phyloP scores from a whole-genome alignment of 2,797 vertebrate genomes.

The Eurystomus glaucurus region DNA sequence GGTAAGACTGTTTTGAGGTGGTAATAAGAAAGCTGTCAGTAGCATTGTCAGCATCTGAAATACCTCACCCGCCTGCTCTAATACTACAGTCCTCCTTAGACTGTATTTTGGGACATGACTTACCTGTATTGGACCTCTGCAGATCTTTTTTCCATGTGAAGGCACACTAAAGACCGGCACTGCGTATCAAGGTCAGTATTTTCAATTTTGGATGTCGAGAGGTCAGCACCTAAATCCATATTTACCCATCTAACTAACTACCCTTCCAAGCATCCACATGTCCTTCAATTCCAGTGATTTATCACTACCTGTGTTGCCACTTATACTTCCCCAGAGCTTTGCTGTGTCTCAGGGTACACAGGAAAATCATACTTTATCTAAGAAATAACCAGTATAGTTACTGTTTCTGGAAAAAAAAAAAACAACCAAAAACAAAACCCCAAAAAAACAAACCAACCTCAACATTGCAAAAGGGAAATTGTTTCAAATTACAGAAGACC shows the following conservation, averaged over 20 bases:
- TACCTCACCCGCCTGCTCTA: neutral
- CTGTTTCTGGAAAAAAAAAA: neutral
- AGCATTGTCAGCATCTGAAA: neutral
- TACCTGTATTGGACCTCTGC: neutral
- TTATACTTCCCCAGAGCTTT: neutral
- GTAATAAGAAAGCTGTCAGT: neutral
- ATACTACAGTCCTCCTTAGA: neutral
- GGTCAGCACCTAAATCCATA: neutral
- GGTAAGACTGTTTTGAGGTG: neutral
- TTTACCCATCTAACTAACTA: neutral
- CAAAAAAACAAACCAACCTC: neutral
- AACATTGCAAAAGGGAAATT: neutral
- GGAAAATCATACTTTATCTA: neutral
- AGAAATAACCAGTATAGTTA: neutral
- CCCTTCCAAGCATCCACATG: neutral
- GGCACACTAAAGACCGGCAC: neutral
- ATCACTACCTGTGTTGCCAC: neutral
- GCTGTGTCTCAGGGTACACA: neutral
- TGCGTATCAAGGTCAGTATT: neutral
- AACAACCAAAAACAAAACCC: neutral
- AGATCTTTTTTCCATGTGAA: neutral
- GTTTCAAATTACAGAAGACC: neutral
- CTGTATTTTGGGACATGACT: neutral
- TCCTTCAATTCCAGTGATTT: neutral
- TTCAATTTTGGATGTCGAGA: neutral